These are phyloP conservation scores for Apogon hyalosoma DNA, from an alignment of 2,797 vertebrate genomes.

Conservation along the genomic window DNA sequence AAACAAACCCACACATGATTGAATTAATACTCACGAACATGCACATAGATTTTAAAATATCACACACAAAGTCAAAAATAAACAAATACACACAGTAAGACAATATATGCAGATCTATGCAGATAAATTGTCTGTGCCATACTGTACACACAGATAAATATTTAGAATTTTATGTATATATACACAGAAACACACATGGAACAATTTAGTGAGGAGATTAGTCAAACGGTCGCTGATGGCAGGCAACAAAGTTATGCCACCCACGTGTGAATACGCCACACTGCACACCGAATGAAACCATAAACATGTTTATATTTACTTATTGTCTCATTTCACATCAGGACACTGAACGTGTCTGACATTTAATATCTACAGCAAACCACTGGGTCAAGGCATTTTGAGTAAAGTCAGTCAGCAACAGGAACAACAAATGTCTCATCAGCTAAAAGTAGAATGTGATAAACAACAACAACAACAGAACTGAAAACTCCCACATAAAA, in stretches of 20 bases:
- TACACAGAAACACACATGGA: constrained; percentile 9
- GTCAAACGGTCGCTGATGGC: constrained; percentile 46
- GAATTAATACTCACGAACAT: not conserved
- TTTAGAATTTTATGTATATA: constrained; percentile 1
- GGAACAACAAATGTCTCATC: not conserved
- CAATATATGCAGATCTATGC: not conserved
- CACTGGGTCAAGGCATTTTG: not conserved
- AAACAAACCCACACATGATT: no score
- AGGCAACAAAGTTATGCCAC: constrained; percentile 58
- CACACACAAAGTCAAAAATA: constrained; percentile 1
- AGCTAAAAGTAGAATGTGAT: not conserved
- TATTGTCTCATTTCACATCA: constrained; percentile 48
- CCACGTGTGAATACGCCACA: constrained; percentile 48
- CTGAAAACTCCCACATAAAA: not conserved
- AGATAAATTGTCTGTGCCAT: not conserved
- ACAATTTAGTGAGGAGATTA: constrained; percentile 40
- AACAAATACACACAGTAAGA: not conserved
- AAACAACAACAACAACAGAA: no score
- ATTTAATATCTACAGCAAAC: constrained; percentile 37
- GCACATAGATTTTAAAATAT: not conserved
- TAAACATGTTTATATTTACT: constrained; percentile 69
- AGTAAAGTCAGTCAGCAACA: constrained; percentile 5
- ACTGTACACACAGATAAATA: not conserved
- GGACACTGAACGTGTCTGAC: constrained; percentile 34
- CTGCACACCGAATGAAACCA: constrained; percentile 54